Conservation (phyloP, 2,113 vertebrate species). For the Oncorhynchus kisutch region DNA sequence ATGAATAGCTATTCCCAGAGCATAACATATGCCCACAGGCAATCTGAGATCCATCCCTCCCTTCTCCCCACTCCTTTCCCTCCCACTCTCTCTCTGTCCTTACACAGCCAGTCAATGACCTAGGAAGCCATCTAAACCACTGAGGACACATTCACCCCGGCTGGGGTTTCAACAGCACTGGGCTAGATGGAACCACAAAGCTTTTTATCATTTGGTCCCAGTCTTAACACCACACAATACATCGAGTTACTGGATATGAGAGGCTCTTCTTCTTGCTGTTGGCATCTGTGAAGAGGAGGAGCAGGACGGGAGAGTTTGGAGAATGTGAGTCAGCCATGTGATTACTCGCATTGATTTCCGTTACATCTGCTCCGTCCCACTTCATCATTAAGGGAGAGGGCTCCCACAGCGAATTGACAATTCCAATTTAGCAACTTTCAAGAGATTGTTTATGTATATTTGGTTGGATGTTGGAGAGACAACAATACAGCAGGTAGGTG, state of each 20-base stretch:
- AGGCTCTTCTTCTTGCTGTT: neutral
- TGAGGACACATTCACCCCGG: neutral
- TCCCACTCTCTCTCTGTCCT: neutral
- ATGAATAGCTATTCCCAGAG: slow-evolving; percentile 10
- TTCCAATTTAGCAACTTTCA: neutral
- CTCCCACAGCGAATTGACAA: neutral
- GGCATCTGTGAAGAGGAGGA: slow-evolving; percentile 1
- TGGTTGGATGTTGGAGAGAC: no score
- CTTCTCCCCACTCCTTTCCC: neutral
- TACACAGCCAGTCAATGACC: neutral
- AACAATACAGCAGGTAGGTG: no score
- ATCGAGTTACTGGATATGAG: neutral
- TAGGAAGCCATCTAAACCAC: neutral
- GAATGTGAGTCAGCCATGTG: slow-evolving; percentile 19
- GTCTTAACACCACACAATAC: neutral
- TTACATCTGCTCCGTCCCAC: slow-evolving; percentile 22
- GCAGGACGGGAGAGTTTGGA: neutral
- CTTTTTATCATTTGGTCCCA: neutral
- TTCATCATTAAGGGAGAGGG: slow-evolving; percentile 13
- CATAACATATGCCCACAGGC: neutral
- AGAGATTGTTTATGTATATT: no score
- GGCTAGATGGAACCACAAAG: neutral
- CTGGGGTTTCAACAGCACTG: neutral
- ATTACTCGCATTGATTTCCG: slow-evolving; percentile 45
- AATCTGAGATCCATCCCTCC: slow-evolving; percentile 5